Evolutionary conservation across 2,888 invertebrate genomes (phyloP).

Genomic region (Pheosia tremula): DNA sequence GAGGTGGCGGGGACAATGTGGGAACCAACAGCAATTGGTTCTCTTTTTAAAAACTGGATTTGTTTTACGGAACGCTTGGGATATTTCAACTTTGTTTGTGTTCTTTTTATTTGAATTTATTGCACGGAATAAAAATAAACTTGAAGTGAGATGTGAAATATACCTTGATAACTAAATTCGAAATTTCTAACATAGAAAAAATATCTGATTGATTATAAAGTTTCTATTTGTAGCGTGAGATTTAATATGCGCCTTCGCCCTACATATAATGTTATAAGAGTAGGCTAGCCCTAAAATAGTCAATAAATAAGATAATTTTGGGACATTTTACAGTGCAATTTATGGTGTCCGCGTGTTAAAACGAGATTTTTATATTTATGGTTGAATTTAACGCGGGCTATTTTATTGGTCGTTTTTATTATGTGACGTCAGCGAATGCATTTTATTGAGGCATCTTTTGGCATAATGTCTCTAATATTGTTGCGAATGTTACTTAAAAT

Average conservation of each 20-base stretch:
- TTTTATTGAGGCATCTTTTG: constrained; percentile 23
- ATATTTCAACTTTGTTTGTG: too few species aligned
- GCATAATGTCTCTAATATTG: background rate
- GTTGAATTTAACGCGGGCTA: constrained; percentile 9
- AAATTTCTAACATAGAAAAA: too few species aligned
- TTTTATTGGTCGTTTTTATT: constrained; percentile 30
- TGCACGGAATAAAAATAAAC: too few species aligned
- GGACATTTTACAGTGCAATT: constrained; percentile 15
- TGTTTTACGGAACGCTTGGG: too few species aligned
- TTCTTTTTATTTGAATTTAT: too few species aligned
- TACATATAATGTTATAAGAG: background rate
- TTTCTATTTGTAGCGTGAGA: too few species aligned
- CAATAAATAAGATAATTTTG: constrained; percentile 7
- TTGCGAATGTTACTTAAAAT: too few species aligned
- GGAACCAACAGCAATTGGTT: background rate
- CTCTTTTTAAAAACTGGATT: too few species aligned
- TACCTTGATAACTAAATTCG: too few species aligned
- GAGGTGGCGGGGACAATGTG: background rate
- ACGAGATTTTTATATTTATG: background rate
- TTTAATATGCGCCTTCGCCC: background rate
- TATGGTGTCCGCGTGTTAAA: background rate
- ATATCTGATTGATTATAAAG: too few species aligned
- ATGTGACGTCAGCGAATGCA: constrained; percentile 35
- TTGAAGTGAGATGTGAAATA: too few species aligned
- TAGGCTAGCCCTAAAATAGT: background rate